Conservation (phyloP, 2,888 invertebrate genomes). For the Hydroisotoma schaefferi region DNA sequence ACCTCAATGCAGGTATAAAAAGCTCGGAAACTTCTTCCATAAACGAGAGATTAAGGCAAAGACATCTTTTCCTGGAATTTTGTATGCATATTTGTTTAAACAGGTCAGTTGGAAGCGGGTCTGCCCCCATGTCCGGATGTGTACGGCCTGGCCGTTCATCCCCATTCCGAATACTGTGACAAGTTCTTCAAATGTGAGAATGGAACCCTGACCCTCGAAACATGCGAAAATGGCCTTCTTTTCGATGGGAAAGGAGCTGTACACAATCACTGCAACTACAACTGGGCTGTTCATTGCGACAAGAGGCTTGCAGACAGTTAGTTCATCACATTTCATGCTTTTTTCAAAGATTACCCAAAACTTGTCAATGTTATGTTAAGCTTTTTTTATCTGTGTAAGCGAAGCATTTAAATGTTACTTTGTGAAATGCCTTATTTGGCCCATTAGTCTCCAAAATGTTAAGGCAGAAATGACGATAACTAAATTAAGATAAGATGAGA, state of each 20-base stretch:
- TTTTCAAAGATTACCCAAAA: no score
- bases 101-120: background rate
- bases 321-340: constrained; percentile 9
- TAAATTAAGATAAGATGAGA: background rate
- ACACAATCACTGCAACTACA: constrained; percentile 89
- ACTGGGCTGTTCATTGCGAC: constrained; percentile 70
- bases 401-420: no score
- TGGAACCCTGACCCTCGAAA: constrained; percentile 82
- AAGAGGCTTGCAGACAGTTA: constrained; percentile 44
- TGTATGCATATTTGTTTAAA: no score
- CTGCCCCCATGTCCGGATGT: constrained; percentile 67
- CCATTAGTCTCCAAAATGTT: no score
- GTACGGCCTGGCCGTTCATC: constrained; percentile 75
- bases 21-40: no score
- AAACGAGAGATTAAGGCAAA: no score
- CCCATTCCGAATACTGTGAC: constrained; percentile 81
- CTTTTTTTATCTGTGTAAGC: no score
- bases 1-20: no score
- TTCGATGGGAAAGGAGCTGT: constrained; percentile 86
- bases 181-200: constrained; percentile 88
- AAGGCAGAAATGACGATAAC: background rate
- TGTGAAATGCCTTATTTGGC: no score
- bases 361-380: no score
- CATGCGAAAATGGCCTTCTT: constrained; percentile 85
- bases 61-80: no score